Base-by-base conservation (phyloP, 1,140 invertebrate genomes). In the Myzus persicae region DNA sequence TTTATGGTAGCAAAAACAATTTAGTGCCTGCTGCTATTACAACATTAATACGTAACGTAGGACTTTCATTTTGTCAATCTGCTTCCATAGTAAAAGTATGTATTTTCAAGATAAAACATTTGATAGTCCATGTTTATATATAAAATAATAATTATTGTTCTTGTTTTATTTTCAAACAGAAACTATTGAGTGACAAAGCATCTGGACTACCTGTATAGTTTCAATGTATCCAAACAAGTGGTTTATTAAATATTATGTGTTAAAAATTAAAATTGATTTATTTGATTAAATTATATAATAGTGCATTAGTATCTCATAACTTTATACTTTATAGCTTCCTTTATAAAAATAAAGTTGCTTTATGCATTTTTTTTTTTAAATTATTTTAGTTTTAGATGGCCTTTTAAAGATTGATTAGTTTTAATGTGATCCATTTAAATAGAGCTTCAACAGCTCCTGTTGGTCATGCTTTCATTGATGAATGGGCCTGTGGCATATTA, bases 21-120 rank as follows among this genome's bases (percentile, higher is more conserved):
- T 42, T 97, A 96, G 22, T 96, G 97, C 51, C 96, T 97, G 38
- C 95, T 96, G 85, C 98, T 98, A 1, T 94, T 98, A 46, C 40
- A 76, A 88, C 76, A 59, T 51, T 84, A 92, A 38, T 90, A 44
- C 89, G 91, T 48, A 93, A 93, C 42, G 22, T 84, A 1, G 91
- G 91, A 26, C 26, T 93, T 42, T 14, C 91, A 22, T 31, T 93
- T 54, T 85, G 91, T 67, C 91, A 93, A 42, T 93, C 91, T 40
- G 14, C 48, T 85, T 31, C 91, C 8, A 40, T 31, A 18, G 26
- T 93, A 22, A 93, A 85, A 84, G 91, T 84, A 93, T 40, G 91
- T 93, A 84, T 76, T n/a, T 44, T 81, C 14, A 88, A 48, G 26
- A 59, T 5, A 14, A 40, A 59, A 90, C 38, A 67, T 7, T 42